A percentile compares a stretch with the other conserved stretches of the same genome.
Evolutionary conservation across 2,888 invertebrate genomes (phyloP).

Genomic region (Mellilla xanthometata): DNA sequence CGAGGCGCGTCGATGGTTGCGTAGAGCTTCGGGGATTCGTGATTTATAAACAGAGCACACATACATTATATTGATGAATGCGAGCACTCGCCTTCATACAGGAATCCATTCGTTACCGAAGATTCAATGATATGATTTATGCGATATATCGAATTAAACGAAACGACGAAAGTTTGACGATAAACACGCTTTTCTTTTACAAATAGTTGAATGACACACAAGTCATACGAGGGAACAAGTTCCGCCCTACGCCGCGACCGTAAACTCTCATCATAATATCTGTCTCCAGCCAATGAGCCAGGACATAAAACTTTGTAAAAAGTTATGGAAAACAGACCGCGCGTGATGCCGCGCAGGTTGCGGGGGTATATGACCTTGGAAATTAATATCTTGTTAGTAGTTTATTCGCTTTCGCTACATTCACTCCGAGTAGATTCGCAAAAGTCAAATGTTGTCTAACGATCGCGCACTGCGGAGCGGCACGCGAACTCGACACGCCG

Average conservation of each 20-base stretch:
- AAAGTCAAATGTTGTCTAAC: constrained; percentile 67
- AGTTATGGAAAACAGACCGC: constrained; percentile 21
- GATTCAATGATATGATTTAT: constrained; percentile 4
- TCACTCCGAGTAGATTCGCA: constrained; percentile 59
- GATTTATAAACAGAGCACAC: constrained; percentile 23
- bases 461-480: constrained; percentile 67
- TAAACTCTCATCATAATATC: constrained; percentile 18
- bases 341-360: constrained; percentile 29
- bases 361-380: constrained; percentile 39
- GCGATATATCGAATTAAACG: not conserved
- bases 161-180: not conserved
- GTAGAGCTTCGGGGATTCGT: constrained; percentile 28
- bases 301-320: constrained; percentile 19
- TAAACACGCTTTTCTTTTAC: constrained; percentile 2
- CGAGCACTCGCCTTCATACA: not conserved
- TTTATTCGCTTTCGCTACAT: constrained; percentile 56
- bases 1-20: constrained; percentile 18
- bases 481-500: constrained; percentile 62
- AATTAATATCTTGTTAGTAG: constrained; percentile 56
- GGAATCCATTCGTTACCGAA: constrained; percentile 2
- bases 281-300: constrained; percentile 10
- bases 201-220: not conserved
- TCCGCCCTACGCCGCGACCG: constrained; percentile 2
- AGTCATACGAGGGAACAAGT: constrained; percentile 7
- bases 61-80: constrained; percentile 20